Evolutionary conservation across 2,113 vertebrate species (phyloP).

Genomic region (Oncorhynchus tshawytscha): DNA sequence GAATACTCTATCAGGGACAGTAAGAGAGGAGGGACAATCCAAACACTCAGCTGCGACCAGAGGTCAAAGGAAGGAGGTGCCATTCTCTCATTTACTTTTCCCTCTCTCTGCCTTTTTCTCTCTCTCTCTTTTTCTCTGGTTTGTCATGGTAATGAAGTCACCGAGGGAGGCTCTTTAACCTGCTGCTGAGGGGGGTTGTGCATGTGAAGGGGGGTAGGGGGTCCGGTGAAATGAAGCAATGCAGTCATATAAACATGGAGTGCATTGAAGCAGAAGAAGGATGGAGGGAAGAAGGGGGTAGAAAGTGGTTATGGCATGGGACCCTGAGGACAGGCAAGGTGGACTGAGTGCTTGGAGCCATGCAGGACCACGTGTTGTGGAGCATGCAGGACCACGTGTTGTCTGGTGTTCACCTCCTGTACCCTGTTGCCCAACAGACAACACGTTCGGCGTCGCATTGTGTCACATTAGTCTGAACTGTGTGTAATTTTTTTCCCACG

Average conservation of each 20-base stretch:
- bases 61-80: constrained; percentile 3
- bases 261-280: constrained; percentile 61
- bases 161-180: constrained; percentile 12
- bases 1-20: neutral
- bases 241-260: constrained; percentile 61
- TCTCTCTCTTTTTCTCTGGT: constrained; percentile 46
- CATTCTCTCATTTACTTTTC: constrained; percentile 52
- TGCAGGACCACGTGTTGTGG: constrained; percentile 34
- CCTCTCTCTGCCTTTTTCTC: constrained; percentile 38
- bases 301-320: constrained; percentile 50
- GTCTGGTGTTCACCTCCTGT: neutral
- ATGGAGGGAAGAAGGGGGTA: constrained; percentile 30
- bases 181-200: neutral
- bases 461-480: no score
- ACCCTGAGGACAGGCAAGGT: constrained; percentile 42
- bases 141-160: constrained; percentile 75
- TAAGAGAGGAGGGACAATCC: neutral
- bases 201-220: constrained; percentile 22
- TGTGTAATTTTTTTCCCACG: no score
- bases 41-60: neutral
- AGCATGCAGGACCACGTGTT: neutral
- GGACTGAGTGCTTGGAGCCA: constrained; percentile 31
- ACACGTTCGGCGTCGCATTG: no score
- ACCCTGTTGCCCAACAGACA: neutral
- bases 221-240: constrained; percentile 59